phyloP scores from a whole-genome alignment of 2,797 vertebrate genomes.

The Lutjanus campechanus region DNA sequence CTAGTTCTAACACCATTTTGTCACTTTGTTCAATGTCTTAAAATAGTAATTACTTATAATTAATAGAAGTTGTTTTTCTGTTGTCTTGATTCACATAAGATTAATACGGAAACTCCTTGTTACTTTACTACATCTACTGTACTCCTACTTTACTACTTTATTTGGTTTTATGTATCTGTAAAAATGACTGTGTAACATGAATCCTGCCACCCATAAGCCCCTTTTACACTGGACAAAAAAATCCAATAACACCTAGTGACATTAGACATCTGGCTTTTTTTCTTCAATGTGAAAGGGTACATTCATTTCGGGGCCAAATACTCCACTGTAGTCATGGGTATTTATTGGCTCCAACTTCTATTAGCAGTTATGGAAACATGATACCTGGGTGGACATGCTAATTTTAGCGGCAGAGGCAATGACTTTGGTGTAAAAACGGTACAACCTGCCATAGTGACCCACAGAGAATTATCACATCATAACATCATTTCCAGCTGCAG shows the following conservation, averaged over 20 bases:
- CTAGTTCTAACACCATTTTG: not conserved
- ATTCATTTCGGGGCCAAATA: too few species aligned
- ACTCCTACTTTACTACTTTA: not conserved
- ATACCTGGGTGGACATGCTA: too few species aligned
- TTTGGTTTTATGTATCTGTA: not conserved
- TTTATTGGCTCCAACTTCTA: too few species aligned
- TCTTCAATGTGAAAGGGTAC: too few species aligned
- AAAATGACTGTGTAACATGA: not conserved
- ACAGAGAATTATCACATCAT: not conserved
- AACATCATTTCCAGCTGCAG: not conserved
- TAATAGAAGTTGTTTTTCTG: not conserved
- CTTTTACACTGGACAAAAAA: too few species aligned
- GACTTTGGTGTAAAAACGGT: too few species aligned
- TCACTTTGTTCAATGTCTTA: not conserved
- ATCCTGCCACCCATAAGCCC: not conserved
- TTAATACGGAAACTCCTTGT: not conserved
- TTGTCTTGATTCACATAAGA: not conserved
- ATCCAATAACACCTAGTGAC: too few species aligned
- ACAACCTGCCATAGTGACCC: not conserved
- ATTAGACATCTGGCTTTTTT: too few species aligned
- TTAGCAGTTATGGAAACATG: too few species aligned
- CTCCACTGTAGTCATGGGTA: too few species aligned
- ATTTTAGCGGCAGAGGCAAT: too few species aligned
- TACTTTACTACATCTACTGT: not conserved
- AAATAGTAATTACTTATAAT: not conserved